Conservation (phyloP, 1,140 invertebrate genomes). For the Anoplolepis gracilipes region DNA sequence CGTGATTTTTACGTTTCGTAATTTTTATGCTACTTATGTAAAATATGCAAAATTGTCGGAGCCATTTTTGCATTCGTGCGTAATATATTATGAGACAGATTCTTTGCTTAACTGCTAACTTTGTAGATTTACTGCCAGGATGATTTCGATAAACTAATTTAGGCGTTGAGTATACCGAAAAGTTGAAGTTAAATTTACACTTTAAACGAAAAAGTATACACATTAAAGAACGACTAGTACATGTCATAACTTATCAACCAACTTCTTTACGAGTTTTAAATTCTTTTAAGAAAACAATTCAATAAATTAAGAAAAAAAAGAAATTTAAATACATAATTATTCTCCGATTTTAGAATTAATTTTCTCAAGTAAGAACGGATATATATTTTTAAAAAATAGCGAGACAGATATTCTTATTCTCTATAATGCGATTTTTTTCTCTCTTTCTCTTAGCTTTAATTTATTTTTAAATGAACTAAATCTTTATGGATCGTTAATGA, state of each 20-base stretch:
- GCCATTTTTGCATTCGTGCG: neutral
- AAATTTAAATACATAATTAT: neutral
- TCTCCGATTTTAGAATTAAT: neutral
- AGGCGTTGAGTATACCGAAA: constrained; percentile 14
- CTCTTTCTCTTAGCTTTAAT: no score
- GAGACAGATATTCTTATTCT: neutral
- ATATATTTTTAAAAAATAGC: neutral
- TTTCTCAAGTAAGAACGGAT: neutral
- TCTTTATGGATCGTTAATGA: constrained; percentile 41
- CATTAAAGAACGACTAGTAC: neutral
- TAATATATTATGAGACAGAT: constrained; percentile 13
- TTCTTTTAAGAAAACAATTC: neutral
- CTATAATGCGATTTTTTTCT: neutral
- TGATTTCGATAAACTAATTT: constrained; percentile 47
- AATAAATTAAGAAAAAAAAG: neutral
- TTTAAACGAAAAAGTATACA: neutral
- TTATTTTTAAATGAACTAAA: neutral
- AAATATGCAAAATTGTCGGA: constrained; percentile 8
- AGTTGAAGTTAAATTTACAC: constrained; percentile 1
- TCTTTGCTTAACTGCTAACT: constrained; percentile 11
- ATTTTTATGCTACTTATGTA: neutral
- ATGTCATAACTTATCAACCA: neutral
- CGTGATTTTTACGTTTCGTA: neutral
- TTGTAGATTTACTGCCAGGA: constrained; percentile 12
- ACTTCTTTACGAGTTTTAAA: neutral